Evolutionary conservation across 2,888 invertebrate species (phyloP).

Genomic region (Megaustenia siamemsis): DNA sequence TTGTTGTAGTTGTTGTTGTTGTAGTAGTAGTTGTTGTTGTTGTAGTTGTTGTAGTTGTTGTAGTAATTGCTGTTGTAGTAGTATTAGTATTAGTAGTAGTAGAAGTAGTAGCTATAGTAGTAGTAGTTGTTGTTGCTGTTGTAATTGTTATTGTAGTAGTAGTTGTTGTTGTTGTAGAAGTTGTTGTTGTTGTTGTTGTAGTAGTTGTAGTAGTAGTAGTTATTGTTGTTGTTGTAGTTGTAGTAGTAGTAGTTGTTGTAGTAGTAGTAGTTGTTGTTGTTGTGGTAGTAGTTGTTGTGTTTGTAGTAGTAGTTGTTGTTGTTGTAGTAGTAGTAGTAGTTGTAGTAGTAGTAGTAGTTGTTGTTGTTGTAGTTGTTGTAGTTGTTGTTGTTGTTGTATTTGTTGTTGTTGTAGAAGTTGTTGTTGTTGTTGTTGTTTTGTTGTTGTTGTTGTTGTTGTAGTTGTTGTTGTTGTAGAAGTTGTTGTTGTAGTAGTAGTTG

Average conservation of each 20-base stretch:
- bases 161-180: neutral
- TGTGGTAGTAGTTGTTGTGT: neutral
- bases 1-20: neutral
- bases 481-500: neutral
- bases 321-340: neutral
- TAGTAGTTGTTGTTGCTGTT: neutral
- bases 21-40: neutral
- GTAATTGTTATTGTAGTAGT: neutral
- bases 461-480: neutral
- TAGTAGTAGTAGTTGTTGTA: neutral
- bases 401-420: neutral
- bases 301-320: conserved; percentile 1
- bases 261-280: neutral
- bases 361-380: neutral
- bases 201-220: neutral
- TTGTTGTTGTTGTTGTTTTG: neutral
- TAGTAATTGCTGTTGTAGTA: neutral
- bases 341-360: neutral
- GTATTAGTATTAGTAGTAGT: too few relatives aligned
- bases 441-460: neutral
- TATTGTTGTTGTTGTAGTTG: neutral
- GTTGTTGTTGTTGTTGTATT: neutral
- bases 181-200: neutral
- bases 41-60: neutral
- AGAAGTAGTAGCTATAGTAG: neutral